Conservation (phyloP, 2,113 vertebrate species). For the Cinclus mexicanus region DNA sequence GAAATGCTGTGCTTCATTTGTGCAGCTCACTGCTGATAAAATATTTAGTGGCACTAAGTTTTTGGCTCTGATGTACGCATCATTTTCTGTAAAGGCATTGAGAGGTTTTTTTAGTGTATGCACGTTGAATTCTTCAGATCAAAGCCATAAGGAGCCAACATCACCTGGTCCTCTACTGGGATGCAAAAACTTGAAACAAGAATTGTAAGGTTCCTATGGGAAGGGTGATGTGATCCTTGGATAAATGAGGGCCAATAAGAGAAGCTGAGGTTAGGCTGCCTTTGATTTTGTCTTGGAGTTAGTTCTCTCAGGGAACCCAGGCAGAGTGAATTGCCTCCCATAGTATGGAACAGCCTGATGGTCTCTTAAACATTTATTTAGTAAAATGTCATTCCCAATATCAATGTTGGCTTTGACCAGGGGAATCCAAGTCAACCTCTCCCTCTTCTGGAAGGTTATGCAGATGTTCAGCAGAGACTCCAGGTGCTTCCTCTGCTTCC, state of each 20-base stretch:
- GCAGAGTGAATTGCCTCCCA: background rate
- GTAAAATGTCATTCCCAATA: background rate
- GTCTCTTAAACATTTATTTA: background rate
- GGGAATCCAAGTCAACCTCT: background rate
- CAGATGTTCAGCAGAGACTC: background rate
- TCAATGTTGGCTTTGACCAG: background rate
- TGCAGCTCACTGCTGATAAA: background rate
- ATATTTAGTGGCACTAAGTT: constrained; percentile 12
- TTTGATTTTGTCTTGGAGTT: background rate
- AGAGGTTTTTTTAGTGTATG: background rate
- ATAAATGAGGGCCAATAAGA: background rate
- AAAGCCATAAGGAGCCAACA: background rate
- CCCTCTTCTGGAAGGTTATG: rapidly evolving
- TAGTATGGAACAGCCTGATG: background rate
- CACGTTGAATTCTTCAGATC: background rate
- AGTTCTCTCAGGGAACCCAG: background rate
- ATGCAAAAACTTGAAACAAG: background rate
- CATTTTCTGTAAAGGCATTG: background rate
- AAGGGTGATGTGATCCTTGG: background rate
- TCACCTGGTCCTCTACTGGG: background rate
- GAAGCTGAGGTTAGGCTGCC: background rate
- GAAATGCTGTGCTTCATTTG: background rate
- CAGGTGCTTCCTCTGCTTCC: background rate
- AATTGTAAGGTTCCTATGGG: background rate
- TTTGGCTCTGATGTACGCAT: background rate